phyloP scores from a whole-genome alignment of 2,797 vertebrate genomes.

The Novumbra hubbsi region DNA sequence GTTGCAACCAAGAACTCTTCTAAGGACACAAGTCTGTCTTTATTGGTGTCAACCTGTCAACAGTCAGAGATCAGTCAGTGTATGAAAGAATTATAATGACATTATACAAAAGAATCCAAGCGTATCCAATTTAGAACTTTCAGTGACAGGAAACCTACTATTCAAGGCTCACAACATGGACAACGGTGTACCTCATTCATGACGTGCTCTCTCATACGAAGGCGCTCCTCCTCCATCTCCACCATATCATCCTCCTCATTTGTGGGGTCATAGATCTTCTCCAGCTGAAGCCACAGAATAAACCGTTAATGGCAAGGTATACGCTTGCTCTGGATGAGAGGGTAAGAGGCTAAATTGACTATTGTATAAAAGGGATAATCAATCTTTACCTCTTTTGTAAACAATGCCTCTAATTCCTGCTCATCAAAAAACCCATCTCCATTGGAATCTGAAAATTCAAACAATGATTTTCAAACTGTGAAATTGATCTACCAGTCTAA shows the following conservation, averaged over 20 bases:
- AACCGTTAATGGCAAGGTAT: no score
- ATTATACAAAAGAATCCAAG: neutral
- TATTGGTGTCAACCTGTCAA: slow-evolving; percentile 86
- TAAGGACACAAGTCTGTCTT: slow-evolving; percentile 89
- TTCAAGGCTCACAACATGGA: neutral
- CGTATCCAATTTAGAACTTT: neutral
- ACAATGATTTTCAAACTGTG: neutral
- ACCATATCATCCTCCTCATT: slow-evolving; percentile 98
- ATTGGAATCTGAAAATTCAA: slow-evolving; percentile 82
- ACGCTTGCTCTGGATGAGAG: neutral
- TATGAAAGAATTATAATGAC: neutral
- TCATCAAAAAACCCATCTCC: slow-evolving; percentile 96
- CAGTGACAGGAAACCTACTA: neutral
- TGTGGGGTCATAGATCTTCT: slow-evolving; percentile 94
- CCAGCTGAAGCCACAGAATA: slow-evolving; percentile 74
- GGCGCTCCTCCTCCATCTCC: slow-evolving; percentile 97
- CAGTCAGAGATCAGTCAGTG: slow-evolving; percentile 1
- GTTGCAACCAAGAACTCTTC: slow-evolving; percentile 91
- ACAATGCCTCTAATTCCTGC: slow-evolving; percentile 94
- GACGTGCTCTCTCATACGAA: slow-evolving; percentile 97
- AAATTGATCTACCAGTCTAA: neutral
- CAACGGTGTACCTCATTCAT: slow-evolving; percentile 89
- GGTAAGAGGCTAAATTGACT: neutral
- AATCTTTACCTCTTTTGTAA: slow-evolving; percentile 91
- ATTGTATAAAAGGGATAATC: neutral